These are phyloP conservation scores for Andrena minutula DNA, from an alignment of 2,888 invertebrate genomes.

Conservation along the genomic window DNA sequence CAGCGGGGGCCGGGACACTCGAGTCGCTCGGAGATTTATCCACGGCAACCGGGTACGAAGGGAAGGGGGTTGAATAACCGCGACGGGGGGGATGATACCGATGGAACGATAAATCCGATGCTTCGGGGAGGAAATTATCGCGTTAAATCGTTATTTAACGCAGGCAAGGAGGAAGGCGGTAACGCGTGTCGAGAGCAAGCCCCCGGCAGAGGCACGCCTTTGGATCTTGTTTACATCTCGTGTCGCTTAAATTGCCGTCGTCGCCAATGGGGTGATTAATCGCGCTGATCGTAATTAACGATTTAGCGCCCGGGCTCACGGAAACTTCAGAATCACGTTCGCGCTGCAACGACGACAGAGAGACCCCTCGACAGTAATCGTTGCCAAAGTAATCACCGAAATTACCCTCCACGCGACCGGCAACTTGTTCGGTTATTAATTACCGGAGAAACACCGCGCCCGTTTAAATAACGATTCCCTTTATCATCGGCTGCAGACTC, in stretches of 20 bases:
- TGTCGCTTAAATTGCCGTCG: slow-evolving; percentile 65
- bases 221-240: slow-evolving; percentile 60
- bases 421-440: slow-evolving; percentile 59
- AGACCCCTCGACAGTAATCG: slow-evolving; percentile 46
- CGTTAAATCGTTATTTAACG: not conserved
- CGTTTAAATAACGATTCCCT: slow-evolving; percentile 51
- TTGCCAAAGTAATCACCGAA: slow-evolving; percentile 53
- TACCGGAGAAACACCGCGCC: slow-evolving; percentile 31
- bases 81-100: no score
- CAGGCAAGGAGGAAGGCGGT: not conserved
- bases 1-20: not conserved
- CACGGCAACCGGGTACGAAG: not conserved
- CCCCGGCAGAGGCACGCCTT: not conserved
- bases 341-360: slow-evolving; percentile 5
- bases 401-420: slow-evolving; percentile 40
- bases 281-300: slow-evolving; percentile 61
- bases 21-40: slow-evolving; percentile 1
- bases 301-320: slow-evolving; percentile 46
- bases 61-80: not conserved
- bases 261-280: slow-evolving; percentile 60
- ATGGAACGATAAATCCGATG: slow-evolving; percentile 6
- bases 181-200: not conserved
- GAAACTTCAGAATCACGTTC: slow-evolving; percentile 55
- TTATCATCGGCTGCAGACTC: slow-evolving; percentile 11
- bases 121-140: not conserved